These are phyloP conservation scores for Pangasianodon hypophthalmus DNA, from an alignment of 2,113 vertebrate species.

Conservation along the genomic window DNA sequence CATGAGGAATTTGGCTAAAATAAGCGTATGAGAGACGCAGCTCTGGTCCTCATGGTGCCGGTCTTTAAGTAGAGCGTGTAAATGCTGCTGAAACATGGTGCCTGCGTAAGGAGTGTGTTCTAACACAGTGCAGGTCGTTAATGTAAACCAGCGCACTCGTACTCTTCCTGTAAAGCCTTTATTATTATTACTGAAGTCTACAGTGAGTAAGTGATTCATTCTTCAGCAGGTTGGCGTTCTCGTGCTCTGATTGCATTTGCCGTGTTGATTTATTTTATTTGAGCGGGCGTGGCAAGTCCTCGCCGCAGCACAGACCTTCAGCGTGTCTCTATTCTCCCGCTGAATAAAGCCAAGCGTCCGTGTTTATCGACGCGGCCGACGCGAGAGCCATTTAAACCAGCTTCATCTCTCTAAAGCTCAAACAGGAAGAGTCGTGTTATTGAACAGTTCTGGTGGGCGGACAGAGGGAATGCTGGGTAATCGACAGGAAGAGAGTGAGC, in stretches of 20 bases:
- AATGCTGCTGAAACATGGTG: neutral
- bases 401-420: constrained; percentile 36
- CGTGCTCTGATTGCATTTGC: neutral
- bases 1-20: neutral
- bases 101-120: neutral
- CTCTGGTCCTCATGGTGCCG: neutral
- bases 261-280: neutral
- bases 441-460: constrained; percentile 32
- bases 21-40: neutral
- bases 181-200: neutral
- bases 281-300: neutral
- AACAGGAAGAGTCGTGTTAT: constrained; percentile 36
- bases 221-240: neutral
- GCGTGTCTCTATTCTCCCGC: neutral
- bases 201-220: neutral
- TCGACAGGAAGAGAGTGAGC: constrained; percentile 63
- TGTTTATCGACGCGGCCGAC: neutral
- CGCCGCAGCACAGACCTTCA: neutral
- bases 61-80: neutral
- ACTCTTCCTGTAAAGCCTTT: neutral
- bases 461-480: constrained; percentile 57
- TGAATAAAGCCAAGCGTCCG: neutral
- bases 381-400: constrained; percentile 10
- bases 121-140: neutral
- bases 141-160: neutral